Base-by-base conservation (phyloP, 2,113 vertebrate species). In the Callaeas wilsoni region DNA sequence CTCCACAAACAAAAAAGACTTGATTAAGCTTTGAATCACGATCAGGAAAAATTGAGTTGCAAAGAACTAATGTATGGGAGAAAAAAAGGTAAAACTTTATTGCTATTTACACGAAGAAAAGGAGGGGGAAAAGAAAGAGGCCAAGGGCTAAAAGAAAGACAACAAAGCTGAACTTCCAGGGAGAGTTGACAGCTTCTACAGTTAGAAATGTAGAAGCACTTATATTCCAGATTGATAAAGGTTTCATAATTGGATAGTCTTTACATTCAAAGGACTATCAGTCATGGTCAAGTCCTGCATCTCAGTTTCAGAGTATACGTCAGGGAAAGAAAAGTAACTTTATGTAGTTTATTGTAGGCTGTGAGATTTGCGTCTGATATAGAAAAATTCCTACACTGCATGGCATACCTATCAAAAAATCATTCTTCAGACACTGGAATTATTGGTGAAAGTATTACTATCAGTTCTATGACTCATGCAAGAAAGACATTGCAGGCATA, bases 61-160 rank as follows among this genome's bases (percentile, higher is more conserved):
- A 42, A 7, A 47, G 30, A 88, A 55, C 4, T 32, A 30, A 41
- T 14, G 6, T 46, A 46, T 16, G 13, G 5, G 12, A 84, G 5
- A 27, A 33, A 62, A 88, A 85, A 76, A 0, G 3, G 3, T 10
- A 77, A 93, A 71, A 69, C 1, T 15, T 71, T 35, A 26, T 47
- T 59, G 13, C 4, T 50, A 59, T 47, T 78, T 67, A 20, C 14
- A 42, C 3, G 2, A 64, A 21, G 1, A 42, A 55, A 70, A 46
- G 12, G 32, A 65, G 2, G 3, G 2, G 11, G 2, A 0, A 52
- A 67, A 37, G 9, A 42, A 64, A 44, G 4, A 49, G 10, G 42
- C 30, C 5, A 75, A 30, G 1, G 50, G 30, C 4, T 18, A 13
- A 59, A 63, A 59, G 19, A 39, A 76, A n/a, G 57, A 33, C 3